A percentile compares a stretch with the other conserved stretches of the same genome.
Evolutionary conservation across 1,140 invertebrate genomes (phyloP).

Genomic region (Drosophila tsacasi): DNA sequence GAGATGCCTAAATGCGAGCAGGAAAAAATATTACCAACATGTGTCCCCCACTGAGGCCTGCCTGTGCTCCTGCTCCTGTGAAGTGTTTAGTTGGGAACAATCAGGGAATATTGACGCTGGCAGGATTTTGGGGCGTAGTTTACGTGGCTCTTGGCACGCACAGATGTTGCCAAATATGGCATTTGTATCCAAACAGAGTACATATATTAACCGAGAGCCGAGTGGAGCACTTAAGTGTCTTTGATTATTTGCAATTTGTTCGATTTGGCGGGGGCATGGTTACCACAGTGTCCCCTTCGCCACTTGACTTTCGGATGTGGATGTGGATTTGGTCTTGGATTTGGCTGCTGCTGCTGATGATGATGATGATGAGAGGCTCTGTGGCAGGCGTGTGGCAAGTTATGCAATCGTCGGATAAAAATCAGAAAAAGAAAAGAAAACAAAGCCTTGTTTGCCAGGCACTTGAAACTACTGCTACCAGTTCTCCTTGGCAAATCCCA

Average conservation of each 20-base stretch:
- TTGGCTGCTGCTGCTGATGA: constrained; percentile 6
- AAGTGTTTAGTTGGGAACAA: constrained; percentile 58
- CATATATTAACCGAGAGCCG: constrained; percentile 53
- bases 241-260: constrained; percentile 79
- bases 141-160: constrained; percentile 38
- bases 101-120: constrained; percentile 65
- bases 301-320: constrained; percentile 51
- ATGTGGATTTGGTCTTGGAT: constrained; percentile 8
- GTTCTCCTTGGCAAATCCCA: constrained; percentile 37
- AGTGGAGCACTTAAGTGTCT: constrained; percentile 65
- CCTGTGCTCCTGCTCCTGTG: not conserved
- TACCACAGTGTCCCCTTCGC: constrained; percentile 38
- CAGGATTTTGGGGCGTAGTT: constrained; percentile 62
- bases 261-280: constrained; percentile 41
- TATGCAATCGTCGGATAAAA: constrained; percentile 62
- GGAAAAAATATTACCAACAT: constrained; percentile 44
- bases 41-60: constrained; percentile 5
- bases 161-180: constrained; percentile 47
- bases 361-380: constrained; percentile 45
- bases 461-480: constrained; percentile 50
- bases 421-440: constrained; percentile 14
- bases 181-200: constrained; percentile 40
- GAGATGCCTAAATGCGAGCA: constrained; percentile 22
- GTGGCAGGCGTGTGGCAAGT: constrained; percentile 49
- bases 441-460: constrained; percentile 51